These are phyloP conservation scores for Melieria crassipennis DNA, from an alignment of 2,888 invertebrate genomes.

Conservation along the genomic window DNA sequence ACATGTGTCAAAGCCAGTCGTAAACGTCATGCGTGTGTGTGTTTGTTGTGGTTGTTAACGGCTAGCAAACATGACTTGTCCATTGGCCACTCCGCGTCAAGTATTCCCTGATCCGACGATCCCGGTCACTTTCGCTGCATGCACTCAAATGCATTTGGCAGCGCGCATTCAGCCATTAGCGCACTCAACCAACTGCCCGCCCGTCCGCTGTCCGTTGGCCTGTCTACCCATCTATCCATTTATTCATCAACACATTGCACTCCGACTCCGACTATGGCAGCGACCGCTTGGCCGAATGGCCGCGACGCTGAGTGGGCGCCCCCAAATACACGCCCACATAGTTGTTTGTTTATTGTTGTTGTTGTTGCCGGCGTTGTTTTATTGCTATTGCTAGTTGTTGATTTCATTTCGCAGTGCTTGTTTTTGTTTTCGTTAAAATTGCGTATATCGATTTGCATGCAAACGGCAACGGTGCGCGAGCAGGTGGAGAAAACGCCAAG, in stretches of 20 bases:
- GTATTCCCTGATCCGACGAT: conserved; percentile 2
- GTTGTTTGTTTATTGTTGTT: neutral
- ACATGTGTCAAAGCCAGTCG: conserved; percentile 14
- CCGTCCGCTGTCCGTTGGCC: no score
- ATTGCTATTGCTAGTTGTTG: no score
- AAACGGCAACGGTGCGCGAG: neutral
- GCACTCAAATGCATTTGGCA: neutral
- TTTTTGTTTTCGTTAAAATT: neutral
- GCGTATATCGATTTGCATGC: conserved; percentile 1
- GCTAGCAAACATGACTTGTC: conserved; percentile 13
- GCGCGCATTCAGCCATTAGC: no score
- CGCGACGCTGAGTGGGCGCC: conserved; percentile 5
- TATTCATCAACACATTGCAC: no score
- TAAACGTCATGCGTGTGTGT: neutral
- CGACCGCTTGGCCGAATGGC: no score
- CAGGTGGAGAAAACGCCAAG: no score
- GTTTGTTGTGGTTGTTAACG: conserved; percentile 3
- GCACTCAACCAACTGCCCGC: no score
- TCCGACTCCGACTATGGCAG: no score
- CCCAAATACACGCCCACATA: conserved; percentile 1
- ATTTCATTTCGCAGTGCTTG: neutral
- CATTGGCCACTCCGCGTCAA: neutral
- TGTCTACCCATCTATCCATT: no score
- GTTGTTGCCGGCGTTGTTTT: no score
- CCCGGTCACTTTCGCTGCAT: neutral